These are phyloP conservation scores for Meloe dianella DNA, from an alignment of 2,888 invertebrate species.

Conservation along the genomic window DNA sequence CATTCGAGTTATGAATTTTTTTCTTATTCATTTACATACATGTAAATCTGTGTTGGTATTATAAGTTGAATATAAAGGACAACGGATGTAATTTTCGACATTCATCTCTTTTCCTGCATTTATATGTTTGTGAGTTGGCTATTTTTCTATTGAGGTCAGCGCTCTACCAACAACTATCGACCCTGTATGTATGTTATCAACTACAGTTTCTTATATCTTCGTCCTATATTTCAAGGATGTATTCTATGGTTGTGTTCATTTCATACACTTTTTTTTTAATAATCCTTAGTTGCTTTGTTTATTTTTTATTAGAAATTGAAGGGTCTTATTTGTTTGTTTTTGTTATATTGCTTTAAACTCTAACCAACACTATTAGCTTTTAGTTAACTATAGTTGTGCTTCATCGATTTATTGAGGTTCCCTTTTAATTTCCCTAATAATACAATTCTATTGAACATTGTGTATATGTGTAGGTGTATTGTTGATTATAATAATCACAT, in stretches of 20 bases:
- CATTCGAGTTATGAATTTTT: too few species aligned
- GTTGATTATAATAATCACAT: neutral
- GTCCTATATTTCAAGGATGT: conserved; percentile 38
- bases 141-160: conserved; percentile 37
- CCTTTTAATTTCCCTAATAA: neutral
- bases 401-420: neutral
- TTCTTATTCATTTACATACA: too few species aligned
- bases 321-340: neutral
- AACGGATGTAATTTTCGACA: neutral
- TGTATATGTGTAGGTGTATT: neutral
- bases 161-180: conserved; percentile 38
- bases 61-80: neutral
- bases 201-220: conserved; percentile 38
- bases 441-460: neutral
- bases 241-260: conserved; percentile 15
- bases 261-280: neutral
- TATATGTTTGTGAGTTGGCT: conserved; percentile 1
- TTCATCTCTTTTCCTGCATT: neutral
- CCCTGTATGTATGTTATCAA: conserved; percentile 28
- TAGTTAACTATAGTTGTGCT: too few species aligned
- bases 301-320: neutral
- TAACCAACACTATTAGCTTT: neutral
- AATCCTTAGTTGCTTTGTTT: neutral
- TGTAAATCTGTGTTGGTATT: neutral
- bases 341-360: too few species aligned